phyloP scores from a whole-genome alignment of 2,797 vertebrate genomes.

The Melopsittacus undulatus region DNA sequence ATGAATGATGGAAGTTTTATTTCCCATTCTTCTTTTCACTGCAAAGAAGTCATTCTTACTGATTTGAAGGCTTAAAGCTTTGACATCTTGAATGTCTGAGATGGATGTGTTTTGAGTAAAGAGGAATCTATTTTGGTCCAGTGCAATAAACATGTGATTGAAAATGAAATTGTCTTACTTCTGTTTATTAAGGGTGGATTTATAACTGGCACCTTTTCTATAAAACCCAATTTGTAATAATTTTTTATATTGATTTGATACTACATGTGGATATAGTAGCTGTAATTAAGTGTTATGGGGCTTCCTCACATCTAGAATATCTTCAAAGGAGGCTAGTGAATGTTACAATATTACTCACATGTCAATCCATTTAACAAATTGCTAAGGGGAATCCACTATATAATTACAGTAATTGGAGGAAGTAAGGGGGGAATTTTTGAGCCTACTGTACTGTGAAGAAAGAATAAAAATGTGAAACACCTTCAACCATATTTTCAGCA shows the following conservation, averaged over 20 bases:
- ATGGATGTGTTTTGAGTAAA: not conserved
- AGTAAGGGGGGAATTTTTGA: not conserved
- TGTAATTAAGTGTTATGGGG: not conserved
- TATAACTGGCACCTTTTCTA: not conserved
- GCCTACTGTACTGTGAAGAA: not conserved
- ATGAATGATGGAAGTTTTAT: not conserved
- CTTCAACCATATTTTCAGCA: not conserved
- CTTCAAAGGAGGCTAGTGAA: conserved; percentile 15
- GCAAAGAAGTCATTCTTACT: not conserved
- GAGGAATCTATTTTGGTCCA: not conserved
- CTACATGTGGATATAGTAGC: not conserved
- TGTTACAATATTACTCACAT: conserved; percentile 6
- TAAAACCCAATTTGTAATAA: not conserved
- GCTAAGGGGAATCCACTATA: not conserved
- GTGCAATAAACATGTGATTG: not conserved
- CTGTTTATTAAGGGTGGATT: not conserved
- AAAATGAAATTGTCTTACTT: not conserved
- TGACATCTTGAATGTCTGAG: not conserved
- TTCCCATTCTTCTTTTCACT: not conserved
- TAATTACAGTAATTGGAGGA: not conserved
- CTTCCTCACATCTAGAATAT: not conserved
- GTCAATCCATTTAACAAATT: not conserved
- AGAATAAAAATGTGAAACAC: not conserved
- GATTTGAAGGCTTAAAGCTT: not conserved
- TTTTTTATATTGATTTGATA: conserved; percentile 19